Evolutionary conservation across 2,113 vertebrate species (phyloP).

Genomic region (Pithys albifrons): DNA sequence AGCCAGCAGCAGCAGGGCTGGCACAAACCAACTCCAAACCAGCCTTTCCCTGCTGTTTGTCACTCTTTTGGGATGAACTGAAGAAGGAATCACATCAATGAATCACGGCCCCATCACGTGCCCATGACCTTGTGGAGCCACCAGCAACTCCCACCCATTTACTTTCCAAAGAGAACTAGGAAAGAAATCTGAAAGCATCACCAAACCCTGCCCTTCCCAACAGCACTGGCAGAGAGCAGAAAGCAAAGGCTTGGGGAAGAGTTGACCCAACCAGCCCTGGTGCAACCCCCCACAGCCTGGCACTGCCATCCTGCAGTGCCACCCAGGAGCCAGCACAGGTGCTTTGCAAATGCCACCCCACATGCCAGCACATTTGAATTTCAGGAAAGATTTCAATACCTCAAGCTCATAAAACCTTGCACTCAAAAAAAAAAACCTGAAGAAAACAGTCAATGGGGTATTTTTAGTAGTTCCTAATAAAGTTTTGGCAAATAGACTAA

Average conservation of each 20-base stretch:
- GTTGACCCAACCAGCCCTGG: not conserved
- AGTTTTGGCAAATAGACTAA: not conserved
- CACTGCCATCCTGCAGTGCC: not conserved
- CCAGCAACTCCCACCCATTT: not conserved
- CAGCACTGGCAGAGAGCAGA: not conserved
- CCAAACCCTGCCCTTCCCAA: not conserved
- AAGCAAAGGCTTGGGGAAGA: not conserved
- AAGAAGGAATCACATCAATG: not conserved
- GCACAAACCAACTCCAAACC: not conserved
- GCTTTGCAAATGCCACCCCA: not conserved
- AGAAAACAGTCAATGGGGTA: not conserved
- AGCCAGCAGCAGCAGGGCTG: accelerated
- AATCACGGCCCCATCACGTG: not conserved
- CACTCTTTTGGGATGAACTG: not conserved
- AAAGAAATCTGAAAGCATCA: not conserved
- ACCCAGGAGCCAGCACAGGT: not conserved
- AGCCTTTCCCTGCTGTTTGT: not conserved
- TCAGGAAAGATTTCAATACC: not conserved
- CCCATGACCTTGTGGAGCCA: not conserved
- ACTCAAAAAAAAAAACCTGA: not conserved
- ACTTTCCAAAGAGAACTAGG: not conserved
- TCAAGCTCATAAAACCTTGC: not conserved
- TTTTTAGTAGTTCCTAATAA: not conserved
- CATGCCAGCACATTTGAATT: accelerated
- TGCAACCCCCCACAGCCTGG: not conserved